Base-by-base conservation (phyloP, 2,797 vertebrate genomes). In the Leptoclinus maculatus region DNA sequence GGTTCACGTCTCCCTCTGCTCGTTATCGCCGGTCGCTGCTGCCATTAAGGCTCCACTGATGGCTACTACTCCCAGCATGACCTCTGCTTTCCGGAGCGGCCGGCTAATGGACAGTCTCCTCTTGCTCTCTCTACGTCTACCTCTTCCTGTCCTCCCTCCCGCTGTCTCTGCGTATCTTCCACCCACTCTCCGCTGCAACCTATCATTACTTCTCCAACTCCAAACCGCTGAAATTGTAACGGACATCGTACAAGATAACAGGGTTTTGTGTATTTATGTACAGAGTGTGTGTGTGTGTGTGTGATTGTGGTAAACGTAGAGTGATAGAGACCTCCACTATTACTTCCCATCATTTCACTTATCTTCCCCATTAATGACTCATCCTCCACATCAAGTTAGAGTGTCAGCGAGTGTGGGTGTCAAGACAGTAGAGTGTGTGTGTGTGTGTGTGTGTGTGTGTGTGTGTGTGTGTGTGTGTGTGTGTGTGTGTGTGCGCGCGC, bases 61-160 rank as follows among this genome's bases (percentile, higher is more conserved):
- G 73, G 66, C 80, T 63, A 53, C 84, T n/a, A 47, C 70, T 79
- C 68, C 67, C 71, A 51, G 45, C 43, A 72, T 89, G 85, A 83
- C 86, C 77, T 78, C 66, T 79, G 54, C 79, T 70, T 82, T 70
- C 70, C 58, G 76, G 74, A 73, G 59, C 58, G 65, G 76, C 77
- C 25, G 65, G 69, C 83, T 89, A 85, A 88, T 90, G 80, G 74
- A 83, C 80, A 45, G 43, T 51, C 71, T 78, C 19, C 53, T 73
- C 56, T 56, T n/a, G 23, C 66, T 83, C 47, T 59, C 58, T 66
- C 27, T 41, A 5, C 45, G 7, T 78, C 71, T 65, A 14, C 25
- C 25, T 49, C 41, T 43, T 51, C 47, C 39, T 78, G 58, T 67
- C 75, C 51, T 41, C 74, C 38, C 1, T 63, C 21, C 5, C 58